phyloP scores from a whole-genome alignment of 1,140 invertebrate genomes.

The Vanessa tameamea region DNA sequence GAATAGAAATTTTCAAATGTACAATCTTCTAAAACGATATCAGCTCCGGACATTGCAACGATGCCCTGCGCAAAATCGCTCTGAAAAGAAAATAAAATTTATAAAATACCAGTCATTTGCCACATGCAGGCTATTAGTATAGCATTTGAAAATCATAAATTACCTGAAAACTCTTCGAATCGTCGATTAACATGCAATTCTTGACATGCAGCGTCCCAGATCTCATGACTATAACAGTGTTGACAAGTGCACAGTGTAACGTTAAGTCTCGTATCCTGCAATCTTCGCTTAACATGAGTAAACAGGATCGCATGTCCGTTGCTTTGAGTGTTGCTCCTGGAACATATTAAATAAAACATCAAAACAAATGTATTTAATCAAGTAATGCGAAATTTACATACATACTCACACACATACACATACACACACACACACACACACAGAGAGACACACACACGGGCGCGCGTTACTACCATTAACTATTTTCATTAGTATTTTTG shows the following conservation, averaged over 20 bases:
- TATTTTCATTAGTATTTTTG: no score
- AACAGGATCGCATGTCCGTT: slow-evolving; percentile 61
- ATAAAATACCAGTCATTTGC: not conserved
- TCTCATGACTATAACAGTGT: slow-evolving; percentile 56
- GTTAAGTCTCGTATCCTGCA: slow-evolving; percentile 50
- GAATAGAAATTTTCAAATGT: slow-evolving; percentile 73
- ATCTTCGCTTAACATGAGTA: slow-evolving; percentile 57
- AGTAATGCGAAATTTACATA: no score
- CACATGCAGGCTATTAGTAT: no score
- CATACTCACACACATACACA: no score
- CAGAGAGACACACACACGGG: no score
- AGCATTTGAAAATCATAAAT: not conserved
- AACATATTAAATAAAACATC: slow-evolving; percentile 6
- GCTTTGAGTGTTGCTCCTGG: slow-evolving; percentile 57
- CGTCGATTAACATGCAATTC: slow-evolving; percentile 50
- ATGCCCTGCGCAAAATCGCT: slow-evolving; percentile 69
- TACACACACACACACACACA: no score
- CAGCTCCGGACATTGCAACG: slow-evolving; percentile 61
- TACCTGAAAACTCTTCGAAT: slow-evolving; percentile 56
- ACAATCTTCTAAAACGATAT: slow-evolving; percentile 63
- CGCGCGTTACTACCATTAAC: no score
- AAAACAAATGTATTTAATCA: no score
- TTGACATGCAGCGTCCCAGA: slow-evolving; percentile 45
- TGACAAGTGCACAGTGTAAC: slow-evolving; percentile 57
- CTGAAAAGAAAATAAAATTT: slow-evolving; percentile 42